These are phyloP conservation scores for Uropsilus gracilis DNA, from an alignment of 2,113 vertebrate species.

Conservation along the genomic window DNA sequence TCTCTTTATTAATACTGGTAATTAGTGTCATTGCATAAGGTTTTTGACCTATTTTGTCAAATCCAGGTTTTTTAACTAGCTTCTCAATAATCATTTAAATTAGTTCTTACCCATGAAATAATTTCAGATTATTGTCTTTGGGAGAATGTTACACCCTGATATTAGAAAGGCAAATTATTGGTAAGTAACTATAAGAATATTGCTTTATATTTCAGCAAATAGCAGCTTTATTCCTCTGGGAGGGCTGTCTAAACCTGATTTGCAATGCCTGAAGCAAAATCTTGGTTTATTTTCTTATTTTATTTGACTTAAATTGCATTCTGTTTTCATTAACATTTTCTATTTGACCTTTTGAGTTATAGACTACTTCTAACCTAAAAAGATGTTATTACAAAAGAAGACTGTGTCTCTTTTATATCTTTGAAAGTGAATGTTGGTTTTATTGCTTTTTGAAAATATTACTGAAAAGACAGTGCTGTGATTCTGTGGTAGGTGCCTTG, in stretches of 20 bases:
- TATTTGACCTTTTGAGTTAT: constrained; percentile 82
- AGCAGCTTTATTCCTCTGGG: constrained; percentile 85
- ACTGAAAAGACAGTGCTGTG: constrained; percentile 36
- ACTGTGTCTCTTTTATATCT: constrained; percentile 52
- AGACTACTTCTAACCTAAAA: constrained; percentile 72
- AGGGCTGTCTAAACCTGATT: constrained; percentile 84
- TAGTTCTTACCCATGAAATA: constrained; percentile 78
- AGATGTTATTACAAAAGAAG: constrained; percentile 52
- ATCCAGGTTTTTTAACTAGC: constrained; percentile 78
- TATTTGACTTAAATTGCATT: constrained; percentile 83
- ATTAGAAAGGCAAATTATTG: constrained; percentile 74
- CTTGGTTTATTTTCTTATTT: constrained; percentile 84
- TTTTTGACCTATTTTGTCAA: constrained; percentile 80
- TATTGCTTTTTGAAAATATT: constrained; percentile 36
- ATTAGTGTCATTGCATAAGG: constrained; percentile 81
- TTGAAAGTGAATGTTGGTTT: constrained; percentile 64
- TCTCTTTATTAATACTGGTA: constrained; percentile 83
- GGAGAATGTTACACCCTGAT: constrained; percentile 71
- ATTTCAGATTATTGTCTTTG: constrained; percentile 62
- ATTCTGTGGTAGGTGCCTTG: too few relatives aligned
- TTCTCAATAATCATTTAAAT: constrained; percentile 82
- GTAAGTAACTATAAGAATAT: constrained; percentile 77
- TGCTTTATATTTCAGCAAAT: constrained; percentile 86
- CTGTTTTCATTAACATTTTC: constrained; percentile 86
- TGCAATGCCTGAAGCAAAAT: constrained; percentile 83